Evolutionary conservation across 2,888 invertebrate genomes (phyloP), one percentile per base, ranked within the genome.

Genomic region (Apantesis nais): DNA sequence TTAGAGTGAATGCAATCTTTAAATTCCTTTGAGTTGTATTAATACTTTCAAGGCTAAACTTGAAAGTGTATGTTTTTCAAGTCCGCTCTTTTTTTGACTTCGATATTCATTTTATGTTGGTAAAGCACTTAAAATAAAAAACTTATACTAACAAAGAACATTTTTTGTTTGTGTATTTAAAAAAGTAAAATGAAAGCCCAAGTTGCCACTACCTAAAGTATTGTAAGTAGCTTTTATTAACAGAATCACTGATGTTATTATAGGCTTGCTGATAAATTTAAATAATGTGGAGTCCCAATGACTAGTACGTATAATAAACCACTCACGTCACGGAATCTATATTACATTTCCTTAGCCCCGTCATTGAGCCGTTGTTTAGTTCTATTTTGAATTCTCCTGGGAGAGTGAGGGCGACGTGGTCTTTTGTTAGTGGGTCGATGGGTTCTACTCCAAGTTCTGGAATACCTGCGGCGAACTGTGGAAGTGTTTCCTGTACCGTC

Each of bases 281-380:
- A 58, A 7, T 16, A 58, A 58, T 58, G 14, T 16, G 7, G 29
- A 7, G 12, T 4, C 29, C 1, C 16, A 25, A 58, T 16, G 8
- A 58, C 16, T 58, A 7, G 29, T 29, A 58, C 25, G 3, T 29
- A 16, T 16, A 58, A 58, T 58, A 29, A 29, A 25, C 25, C 16
- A 86, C 90, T 88, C 74, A 92, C 91, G 78, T 77, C 0, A 84
- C 88, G 34, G 85, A 81, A 68, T 93, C 90, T 2, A 93, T 86
- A 0, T 78, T 74, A 65, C 93, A 93, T 72, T 92, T 92, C 66
- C 81, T 85, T n/a, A 92, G 70, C 12, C 93, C 93, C 55, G 88
- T 89, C 52, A 88, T 60, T n/a, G 76, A 78, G 41, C 91, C 92
- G 72, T 93, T 84, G 12, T 70, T 73, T 3, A 93, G 78, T 22